Conservation (phyloP, 2,797 vertebrate genomes). For the Crocodylus rhombifer region DNA sequence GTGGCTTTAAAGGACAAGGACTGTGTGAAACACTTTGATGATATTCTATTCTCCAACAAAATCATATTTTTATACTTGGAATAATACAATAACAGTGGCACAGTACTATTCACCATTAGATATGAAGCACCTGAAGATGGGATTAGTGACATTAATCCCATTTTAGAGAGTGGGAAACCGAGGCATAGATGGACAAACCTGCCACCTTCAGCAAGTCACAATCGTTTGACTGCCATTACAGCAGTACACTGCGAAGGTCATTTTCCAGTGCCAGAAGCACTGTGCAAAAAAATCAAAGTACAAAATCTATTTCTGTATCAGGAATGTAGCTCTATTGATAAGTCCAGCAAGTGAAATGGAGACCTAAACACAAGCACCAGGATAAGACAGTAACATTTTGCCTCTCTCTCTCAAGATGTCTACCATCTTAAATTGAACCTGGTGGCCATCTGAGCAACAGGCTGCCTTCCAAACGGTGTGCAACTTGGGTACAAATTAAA, state of each 20-base stretch:
- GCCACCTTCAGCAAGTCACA: not conserved
- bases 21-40: not conserved
- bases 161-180: not conserved
- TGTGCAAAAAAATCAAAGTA: not conserved
- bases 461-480: not conserved
- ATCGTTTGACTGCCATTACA: not conserved
- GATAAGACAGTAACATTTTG: not conserved
- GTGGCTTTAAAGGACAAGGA: not conserved
- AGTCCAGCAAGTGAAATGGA: not conserved
- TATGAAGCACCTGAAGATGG: not conserved
- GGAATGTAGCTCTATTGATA: no score
- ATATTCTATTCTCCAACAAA: not conserved
- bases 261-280: no score
- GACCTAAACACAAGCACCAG: not conserved
- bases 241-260: not conserved
- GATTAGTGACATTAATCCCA: not conserved
- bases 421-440: not conserved
- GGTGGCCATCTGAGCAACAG: not conserved
- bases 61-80: not conserved
- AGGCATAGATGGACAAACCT: not conserved
- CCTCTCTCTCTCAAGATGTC: not conserved
- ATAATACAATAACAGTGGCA: not conserved
- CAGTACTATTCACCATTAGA: not conserved
- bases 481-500: not conserved
- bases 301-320: not conserved